Evolutionary conservation across 2,888 invertebrate species (phyloP).

Genomic region (Meta bourneti): DNA sequence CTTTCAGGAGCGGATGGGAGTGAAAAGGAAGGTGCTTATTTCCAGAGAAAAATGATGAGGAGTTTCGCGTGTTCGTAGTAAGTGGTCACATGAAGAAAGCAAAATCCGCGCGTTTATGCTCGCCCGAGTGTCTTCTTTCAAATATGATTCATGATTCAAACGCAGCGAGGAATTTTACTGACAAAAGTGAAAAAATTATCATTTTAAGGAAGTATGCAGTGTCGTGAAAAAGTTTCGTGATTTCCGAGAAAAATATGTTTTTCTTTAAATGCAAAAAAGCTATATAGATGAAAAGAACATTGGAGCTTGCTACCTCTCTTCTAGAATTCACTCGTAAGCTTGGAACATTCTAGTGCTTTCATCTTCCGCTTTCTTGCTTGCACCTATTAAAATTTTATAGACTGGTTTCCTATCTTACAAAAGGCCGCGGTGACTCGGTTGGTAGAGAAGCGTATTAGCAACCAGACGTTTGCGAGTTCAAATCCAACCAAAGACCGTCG

Average conservation of each 20-base stretch:
- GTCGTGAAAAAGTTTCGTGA: neutral
- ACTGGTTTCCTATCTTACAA: too few species aligned
- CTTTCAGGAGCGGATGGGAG: neutral
- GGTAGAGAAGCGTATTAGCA: too few species aligned
- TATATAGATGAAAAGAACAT: neutral
- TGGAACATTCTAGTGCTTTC: too few species aligned
- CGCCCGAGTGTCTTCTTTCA: neutral
- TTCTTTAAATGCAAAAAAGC: neutral
- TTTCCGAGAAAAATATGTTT: constrained; percentile 3
- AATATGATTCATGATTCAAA: neutral
- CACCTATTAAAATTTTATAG: too few species aligned
- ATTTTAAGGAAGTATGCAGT: neutral
- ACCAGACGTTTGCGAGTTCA: too few species aligned
- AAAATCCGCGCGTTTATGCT: neutral
- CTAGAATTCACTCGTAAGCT: too few species aligned
- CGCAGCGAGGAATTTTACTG: neutral
- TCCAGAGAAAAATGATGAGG: constrained; percentile 2
- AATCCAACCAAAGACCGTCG: too few species aligned
- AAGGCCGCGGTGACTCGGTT: too few species aligned
- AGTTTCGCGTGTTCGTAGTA: neutral
- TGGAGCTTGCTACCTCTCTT: too few species aligned
- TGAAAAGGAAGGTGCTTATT: constrained; percentile 2
- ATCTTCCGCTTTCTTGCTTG: too few species aligned
- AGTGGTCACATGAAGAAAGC: neutral
- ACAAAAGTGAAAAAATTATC: neutral